These are phyloP conservation scores for Australoheros scitulus DNA, from an alignment of 2,113 vertebrate genomes.

Conservation along the genomic window DNA sequence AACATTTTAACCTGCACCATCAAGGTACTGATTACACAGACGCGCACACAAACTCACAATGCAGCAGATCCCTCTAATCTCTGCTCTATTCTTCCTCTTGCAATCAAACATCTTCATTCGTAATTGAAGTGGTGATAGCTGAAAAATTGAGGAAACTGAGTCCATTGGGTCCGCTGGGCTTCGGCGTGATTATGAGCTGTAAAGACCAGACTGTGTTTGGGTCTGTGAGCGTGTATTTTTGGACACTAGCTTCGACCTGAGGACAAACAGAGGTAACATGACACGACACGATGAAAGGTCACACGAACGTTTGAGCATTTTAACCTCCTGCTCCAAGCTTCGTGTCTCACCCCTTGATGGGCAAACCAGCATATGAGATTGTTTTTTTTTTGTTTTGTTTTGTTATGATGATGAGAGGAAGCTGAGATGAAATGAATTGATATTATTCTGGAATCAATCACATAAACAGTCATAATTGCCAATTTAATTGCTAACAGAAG, in stretches of 20 bases:
- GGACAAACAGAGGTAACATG: slow-evolving; percentile 7
- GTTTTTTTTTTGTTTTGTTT: not conserved
- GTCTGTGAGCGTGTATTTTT: not conserved
- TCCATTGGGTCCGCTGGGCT: slow-evolving; percentile 19
- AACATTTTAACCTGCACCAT: slow-evolving; percentile 54
- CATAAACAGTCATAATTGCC: slow-evolving; percentile 72
- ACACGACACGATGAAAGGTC: not conserved
- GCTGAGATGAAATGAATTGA: slow-evolving; percentile 56
- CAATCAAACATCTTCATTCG: slow-evolving; percentile 62
- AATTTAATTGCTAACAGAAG: slow-evolving; percentile 74
- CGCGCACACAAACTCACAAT: slow-evolving; percentile 25
- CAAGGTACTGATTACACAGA: slow-evolving; percentile 51
- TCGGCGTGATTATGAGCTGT: slow-evolving; percentile 30
- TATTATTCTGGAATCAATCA: slow-evolving; percentile 66
- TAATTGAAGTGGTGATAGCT: slow-evolving; percentile 58
- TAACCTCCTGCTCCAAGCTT: slow-evolving; percentile 19
- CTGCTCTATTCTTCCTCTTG: slow-evolving; percentile 48
- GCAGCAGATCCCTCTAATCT: slow-evolving; percentile 37
- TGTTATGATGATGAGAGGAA: slow-evolving; percentile 39
- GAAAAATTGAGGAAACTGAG: slow-evolving; percentile 42
- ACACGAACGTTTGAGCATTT: slow-evolving; percentile 6
- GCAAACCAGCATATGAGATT: not conserved
- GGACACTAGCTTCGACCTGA: not conserved
- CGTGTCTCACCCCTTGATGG: not conserved
- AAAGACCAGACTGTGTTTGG: not conserved